Evolutionary conservation across 2,888 invertebrate species (phyloP).

Genomic region (Eutolmus rufibarbis): DNA sequence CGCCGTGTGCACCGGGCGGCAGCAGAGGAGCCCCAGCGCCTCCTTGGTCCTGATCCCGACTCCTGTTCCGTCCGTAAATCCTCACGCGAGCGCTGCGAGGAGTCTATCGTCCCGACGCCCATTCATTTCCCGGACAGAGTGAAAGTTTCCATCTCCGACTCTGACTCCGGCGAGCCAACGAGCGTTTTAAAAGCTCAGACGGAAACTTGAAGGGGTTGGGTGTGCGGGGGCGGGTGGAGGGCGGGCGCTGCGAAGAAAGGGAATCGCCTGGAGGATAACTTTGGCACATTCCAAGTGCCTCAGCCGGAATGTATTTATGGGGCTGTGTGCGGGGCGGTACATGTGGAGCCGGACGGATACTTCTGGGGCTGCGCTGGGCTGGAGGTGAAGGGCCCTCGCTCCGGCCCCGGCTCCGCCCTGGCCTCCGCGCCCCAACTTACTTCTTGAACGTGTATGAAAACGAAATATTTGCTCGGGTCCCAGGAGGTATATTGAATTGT

Average conservation of each 20-base stretch:
- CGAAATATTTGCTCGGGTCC: slow-evolving; percentile 50
- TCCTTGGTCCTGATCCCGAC: background rate
- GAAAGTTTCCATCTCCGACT: slow-evolving; percentile 31
- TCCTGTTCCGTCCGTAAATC: background rate
- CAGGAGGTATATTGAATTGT: slow-evolving; percentile 59
- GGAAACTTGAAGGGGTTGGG: slow-evolving; percentile 19
- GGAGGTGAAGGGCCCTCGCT: background rate
- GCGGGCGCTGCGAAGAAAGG: slow-evolving; percentile 38
- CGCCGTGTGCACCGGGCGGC: too few relatives aligned
- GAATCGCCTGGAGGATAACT: slow-evolving; percentile 46
- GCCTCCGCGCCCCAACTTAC: background rate
- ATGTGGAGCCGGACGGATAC: slow-evolving; percentile 38
- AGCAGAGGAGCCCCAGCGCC: background rate
- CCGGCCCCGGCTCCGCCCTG: background rate
- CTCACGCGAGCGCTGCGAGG: slow-evolving; percentile 7
- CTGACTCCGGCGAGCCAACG: background rate
- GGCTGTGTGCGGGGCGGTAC: slow-evolving; percentile 24
- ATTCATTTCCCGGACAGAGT: slow-evolving; percentile 37
- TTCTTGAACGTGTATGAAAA: slow-evolving; percentile 46
- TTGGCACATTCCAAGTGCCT: slow-evolving; percentile 45
- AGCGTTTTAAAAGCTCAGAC: slow-evolving; percentile 41
- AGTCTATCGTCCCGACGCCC: slow-evolving; percentile 37
- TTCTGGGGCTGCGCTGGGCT: background rate
- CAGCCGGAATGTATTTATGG: slow-evolving; percentile 46
- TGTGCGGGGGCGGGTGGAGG: background rate